Conservation (phyloP, 2,888 invertebrate genomes). For the Synanthedon formicaeformis region DNA sequence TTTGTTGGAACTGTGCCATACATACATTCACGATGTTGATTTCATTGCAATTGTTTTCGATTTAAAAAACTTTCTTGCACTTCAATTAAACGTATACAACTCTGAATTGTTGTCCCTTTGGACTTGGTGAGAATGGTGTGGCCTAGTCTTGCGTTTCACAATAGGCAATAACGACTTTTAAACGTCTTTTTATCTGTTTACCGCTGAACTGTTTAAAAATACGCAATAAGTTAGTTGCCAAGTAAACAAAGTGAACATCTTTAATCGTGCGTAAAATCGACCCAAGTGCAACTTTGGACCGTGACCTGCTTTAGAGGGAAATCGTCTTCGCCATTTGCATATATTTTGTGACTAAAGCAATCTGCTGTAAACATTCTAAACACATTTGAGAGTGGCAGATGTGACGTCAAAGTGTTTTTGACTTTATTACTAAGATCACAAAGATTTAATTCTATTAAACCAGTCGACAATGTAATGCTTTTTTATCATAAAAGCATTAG, state of each 20-base stretch:
- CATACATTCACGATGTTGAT: not conserved
- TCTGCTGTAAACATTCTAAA: slow-evolving; percentile 3
- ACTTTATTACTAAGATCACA: not conserved
- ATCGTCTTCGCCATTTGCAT: slow-evolving; percentile 9
- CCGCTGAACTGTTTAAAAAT: too few species aligned
- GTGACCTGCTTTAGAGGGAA: slow-evolving; percentile 8
- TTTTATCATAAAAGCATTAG: too few species aligned
- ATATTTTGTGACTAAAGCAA: slow-evolving; percentile 7
- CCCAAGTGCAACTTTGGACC: slow-evolving; percentile 11
- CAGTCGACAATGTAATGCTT: too few species aligned
- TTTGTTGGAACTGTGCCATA: not conserved
- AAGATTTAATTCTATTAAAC: not conserved
- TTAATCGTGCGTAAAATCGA: slow-evolving; percentile 3
- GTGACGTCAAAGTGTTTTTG: not conserved
- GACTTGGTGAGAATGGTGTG: too few species aligned
- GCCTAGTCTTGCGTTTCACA: too few species aligned
- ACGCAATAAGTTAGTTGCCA: too few species aligned
- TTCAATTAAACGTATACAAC: too few species aligned
- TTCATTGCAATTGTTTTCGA: not conserved
- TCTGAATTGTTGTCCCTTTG: too few species aligned
- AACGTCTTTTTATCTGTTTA: too few species aligned
- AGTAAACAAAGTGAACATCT: too few species aligned
- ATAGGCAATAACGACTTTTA: too few species aligned
- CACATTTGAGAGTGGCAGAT: slow-evolving; percentile 1
- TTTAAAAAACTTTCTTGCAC: too few species aligned